A percentile compares a stretch with the other conserved stretches of the same genome.
phyloP scores from a whole-genome alignment of 2,888 invertebrate genomes.

The Plebejus anna region DNA sequence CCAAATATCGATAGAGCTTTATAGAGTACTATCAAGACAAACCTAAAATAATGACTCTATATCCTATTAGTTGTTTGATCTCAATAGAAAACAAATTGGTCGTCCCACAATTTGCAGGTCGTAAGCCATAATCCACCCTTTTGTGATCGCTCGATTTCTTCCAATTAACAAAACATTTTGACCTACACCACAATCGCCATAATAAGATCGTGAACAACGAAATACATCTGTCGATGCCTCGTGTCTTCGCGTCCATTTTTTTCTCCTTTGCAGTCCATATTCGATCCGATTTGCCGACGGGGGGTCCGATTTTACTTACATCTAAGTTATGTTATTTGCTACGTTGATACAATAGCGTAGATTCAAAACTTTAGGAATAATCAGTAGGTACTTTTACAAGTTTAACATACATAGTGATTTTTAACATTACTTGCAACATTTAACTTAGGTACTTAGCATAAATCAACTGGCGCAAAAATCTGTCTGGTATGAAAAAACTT shows the following conservation, averaged over 20 bases:
- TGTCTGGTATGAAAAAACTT: too few relatives aligned
- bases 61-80: not conserved
- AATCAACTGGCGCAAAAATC: too few relatives aligned
- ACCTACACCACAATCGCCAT: slow-evolving; percentile 53
- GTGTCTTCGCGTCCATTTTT: slow-evolving; percentile 71
- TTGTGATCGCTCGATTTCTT: slow-evolving; percentile 47
- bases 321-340: slow-evolving; percentile 61
- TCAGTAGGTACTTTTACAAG: not conserved
- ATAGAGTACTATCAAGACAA: too few relatives aligned
- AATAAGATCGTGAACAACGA: slow-evolving; percentile 59
- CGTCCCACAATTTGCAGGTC: slow-evolving; percentile 10
- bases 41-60: not conserved
- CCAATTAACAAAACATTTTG: slow-evolving; percentile 54
- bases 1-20: too few relatives aligned
- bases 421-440: not conserved
- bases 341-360: slow-evolving; percentile 73
- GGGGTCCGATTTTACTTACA: slow-evolving; percentile 64
- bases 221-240: slow-evolving; percentile 69
- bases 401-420: not conserved
- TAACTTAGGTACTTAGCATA: too few relatives aligned
- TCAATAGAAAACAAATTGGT: not conserved
- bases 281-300: slow-evolving; percentile 71
- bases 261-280: slow-evolving; percentile 54
- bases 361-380: slow-evolving; percentile 41
- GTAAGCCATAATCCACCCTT: slow-evolving; percentile 46